Evolutionary conservation across 2,888 invertebrate genomes (phyloP).

Genomic region (Augochlorella aurata): DNA sequence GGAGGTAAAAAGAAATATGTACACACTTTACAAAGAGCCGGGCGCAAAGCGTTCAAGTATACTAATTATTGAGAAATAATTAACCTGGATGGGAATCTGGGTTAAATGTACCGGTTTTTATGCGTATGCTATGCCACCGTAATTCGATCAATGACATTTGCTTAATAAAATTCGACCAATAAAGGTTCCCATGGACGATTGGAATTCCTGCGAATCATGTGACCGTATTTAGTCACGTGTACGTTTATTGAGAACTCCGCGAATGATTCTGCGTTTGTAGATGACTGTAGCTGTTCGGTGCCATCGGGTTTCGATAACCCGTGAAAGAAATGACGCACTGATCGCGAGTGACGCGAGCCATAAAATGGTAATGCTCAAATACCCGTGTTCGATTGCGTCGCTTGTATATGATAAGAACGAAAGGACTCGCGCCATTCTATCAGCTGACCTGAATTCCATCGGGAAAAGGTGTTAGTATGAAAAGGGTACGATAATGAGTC

Average conservation of each 20-base stretch:
- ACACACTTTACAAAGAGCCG: neutral
- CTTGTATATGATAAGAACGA: constrained; percentile 38
- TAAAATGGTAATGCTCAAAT: constrained; percentile 44
- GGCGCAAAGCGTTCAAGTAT: constrained; percentile 4
- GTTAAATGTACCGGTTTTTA: constrained; percentile 5
- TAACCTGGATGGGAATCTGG: constrained; percentile 10
- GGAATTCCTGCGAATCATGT: neutral
- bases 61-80: constrained; percentile 15
- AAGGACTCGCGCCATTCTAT: constrained; percentile 26
- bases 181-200: neutral
- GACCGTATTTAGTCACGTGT: neutral
- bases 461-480: constrained; percentile 25
- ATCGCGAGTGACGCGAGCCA: constrained; percentile 32
- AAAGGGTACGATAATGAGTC: constrained; percentile 19
- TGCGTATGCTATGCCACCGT: neutral
- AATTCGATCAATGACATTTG: neutral
- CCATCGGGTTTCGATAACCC: constrained; percentile 48
- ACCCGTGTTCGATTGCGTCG: constrained; percentile 32
- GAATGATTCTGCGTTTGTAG: constrained; percentile 15
- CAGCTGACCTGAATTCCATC: constrained; percentile 37
- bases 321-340: constrained; percentile 32
- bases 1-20: neutral
- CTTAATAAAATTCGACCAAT: neutral
- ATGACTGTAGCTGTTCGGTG: constrained; percentile 15
- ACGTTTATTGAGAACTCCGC: neutral